These are phyloP conservation scores for Elaeidobius kamerunicus DNA, from an alignment of 2,888 invertebrate species.

Conservation along the genomic window DNA sequence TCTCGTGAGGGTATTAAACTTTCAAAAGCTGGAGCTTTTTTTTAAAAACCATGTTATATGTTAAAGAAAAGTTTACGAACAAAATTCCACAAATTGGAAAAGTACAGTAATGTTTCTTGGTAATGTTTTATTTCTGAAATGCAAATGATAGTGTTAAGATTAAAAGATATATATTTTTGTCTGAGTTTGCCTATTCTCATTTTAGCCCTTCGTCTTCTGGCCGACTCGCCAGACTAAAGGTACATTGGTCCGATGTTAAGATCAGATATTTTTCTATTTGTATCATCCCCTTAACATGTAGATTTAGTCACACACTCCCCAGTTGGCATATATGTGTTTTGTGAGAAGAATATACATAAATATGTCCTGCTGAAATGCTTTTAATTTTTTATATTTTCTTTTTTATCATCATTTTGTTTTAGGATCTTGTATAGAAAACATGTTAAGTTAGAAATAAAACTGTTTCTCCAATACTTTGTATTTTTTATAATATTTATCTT, in stretches of 20 bases:
- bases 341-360: conserved; percentile 26
- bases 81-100: no score
- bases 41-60: no score
- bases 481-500: no score
- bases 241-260: conserved; percentile 34
- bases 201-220: not conserved
- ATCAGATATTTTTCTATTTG: conserved; percentile 47
- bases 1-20: no score
- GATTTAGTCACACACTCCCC: conserved; percentile 31
- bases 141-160: not conserved
- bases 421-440: conserved; percentile 35
- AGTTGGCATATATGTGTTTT: conserved; percentile 38
- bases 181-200: conserved; percentile 7
- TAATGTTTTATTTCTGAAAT: not conserved
- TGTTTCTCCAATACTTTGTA: conserved; percentile 5
- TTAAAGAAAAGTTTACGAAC: no score
- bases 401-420: conserved; percentile 29
- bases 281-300: conserved; percentile 38
- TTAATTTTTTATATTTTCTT: conserved; percentile 33
- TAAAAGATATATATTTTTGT: not conserved
- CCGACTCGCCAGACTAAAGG: conserved; percentile 12
- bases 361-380: conserved; percentile 23
- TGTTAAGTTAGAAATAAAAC: conserved; percentile 33
- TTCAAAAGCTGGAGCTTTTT: no score
- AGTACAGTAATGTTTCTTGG: not conserved